A percentile compares a stretch with the other conserved stretches of the same genome.
phyloP scores from a whole-genome alignment of 2,113 vertebrate genomes.

The Suncus etruscus region DNA sequence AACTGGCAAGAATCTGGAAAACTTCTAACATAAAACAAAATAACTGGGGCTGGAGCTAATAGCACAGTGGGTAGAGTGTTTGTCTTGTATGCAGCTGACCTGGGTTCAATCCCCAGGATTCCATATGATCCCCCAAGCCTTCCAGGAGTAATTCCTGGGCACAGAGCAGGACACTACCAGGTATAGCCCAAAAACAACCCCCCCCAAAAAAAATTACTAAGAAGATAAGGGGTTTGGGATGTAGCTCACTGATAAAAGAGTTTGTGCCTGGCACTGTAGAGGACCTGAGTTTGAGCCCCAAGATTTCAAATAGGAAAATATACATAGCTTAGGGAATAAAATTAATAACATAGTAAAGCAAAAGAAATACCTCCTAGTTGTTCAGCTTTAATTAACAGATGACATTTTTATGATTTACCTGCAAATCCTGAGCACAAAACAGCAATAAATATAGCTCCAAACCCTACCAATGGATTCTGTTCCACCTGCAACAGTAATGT shows the following conservation, averaged over 20 bases:
- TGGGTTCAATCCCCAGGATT: no score
- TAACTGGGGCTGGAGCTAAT: not conserved
- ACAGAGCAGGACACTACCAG: no score
- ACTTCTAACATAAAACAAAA: conserved; percentile 42
- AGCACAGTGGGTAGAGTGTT: no score
- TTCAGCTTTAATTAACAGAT: conserved; percentile 28
- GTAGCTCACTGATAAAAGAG: no score
- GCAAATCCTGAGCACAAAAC: conserved; percentile 98
- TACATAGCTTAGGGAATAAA: not conserved
- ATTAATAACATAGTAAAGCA: conserved; percentile 21
- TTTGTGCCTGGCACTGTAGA: no score
- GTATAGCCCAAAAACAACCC: no score
- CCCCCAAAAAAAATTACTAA: not conserved
- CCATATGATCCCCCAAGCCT: no score
- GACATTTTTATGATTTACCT: conserved; percentile 87
- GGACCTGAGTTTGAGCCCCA: no score
- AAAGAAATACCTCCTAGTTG: conserved; percentile 47
- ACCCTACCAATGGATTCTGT: conserved; percentile 94
- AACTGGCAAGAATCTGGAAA: not conserved
- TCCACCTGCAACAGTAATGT: conserved; percentile 90
- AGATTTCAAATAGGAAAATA: no score
- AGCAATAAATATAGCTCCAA: conserved; percentile 93
- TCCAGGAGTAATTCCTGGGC: no score
- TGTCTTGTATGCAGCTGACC: no score
- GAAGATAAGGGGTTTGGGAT: not conserved